Conservation (phyloP, 2,797 vertebrate species). For the Anisognathus igniventris region DNA sequence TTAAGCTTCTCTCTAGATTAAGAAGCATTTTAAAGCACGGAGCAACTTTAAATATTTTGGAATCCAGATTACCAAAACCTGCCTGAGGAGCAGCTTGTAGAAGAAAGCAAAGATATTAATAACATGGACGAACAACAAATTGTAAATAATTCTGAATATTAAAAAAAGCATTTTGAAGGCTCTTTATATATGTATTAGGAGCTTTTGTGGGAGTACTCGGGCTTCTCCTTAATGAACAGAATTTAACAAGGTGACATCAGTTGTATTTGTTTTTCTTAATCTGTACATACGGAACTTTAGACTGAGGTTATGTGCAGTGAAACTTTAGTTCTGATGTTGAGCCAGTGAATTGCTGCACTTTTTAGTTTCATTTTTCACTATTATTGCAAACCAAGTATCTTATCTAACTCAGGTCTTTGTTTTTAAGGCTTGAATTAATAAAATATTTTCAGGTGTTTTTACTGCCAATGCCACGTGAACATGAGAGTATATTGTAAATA, state of each 20-base stretch:
- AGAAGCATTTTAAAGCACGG: background rate
- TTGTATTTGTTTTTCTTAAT: background rate
- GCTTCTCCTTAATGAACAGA: background rate
- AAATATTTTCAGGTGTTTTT: conserved; percentile 16
- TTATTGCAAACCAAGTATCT: background rate
- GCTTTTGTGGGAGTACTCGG: background rate
- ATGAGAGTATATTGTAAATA: conserved; percentile 43
- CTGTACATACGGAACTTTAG: background rate
- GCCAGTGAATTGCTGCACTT: background rate
- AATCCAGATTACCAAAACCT: background rate
- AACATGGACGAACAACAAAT: background rate
- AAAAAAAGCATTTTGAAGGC: background rate
- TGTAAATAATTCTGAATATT: background rate
- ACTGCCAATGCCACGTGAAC: background rate
- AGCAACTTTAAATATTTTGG: background rate
- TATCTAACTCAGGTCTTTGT: background rate
- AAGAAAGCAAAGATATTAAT: background rate
- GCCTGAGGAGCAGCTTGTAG: background rate
- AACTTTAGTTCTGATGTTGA: background rate
- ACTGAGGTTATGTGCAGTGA: background rate
- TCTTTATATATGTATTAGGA: background rate
- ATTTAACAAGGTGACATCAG: background rate
- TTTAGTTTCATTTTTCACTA: background rate
- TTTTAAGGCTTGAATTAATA: background rate
- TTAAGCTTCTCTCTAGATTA: background rate